These are phyloP conservation scores for Lymantria monacha DNA, from an alignment of 2,888 invertebrate species.

Conservation along the genomic window DNA sequence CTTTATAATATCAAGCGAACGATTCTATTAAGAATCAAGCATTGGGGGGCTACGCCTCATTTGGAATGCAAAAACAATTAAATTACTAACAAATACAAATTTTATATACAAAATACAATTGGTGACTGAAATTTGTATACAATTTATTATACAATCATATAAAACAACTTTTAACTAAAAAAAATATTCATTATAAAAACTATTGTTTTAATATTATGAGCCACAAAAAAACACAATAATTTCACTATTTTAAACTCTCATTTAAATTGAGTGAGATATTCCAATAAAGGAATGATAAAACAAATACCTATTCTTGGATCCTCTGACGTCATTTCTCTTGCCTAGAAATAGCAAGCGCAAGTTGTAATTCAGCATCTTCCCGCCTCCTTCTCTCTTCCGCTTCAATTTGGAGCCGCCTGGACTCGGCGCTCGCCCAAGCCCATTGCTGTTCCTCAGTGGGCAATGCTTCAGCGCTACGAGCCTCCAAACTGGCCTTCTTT, in stretches of 20 bases:
- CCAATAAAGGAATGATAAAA: no score
- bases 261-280: not conserved
- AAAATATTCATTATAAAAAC: no score
- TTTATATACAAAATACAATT: not conserved
- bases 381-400: conserved; percentile 80
- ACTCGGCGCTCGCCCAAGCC: conserved; percentile 88
- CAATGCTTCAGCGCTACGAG: conserved; percentile 47
- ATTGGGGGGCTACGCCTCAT: conserved; percentile 8
- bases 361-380: conserved; percentile 88
- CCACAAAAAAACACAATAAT: not conserved
- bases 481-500: conserved; percentile 45
- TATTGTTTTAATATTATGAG: no score
- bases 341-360: conserved; percentile 86
- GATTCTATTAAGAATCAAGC: not conserved
- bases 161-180: no score
- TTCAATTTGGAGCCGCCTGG: conserved; percentile 83
- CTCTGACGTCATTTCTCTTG: conserved; percentile 59
- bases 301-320: no score
- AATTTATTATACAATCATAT: not conserved
- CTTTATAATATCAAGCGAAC: conserved; percentile 8
- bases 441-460: conserved; percentile 86
- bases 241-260: conserved; percentile 1
- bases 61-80: conserved; percentile 33
- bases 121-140: not conserved
- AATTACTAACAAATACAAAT: conserved; percentile 9